A percentile compares a stretch with the other conserved stretches of the same genome.
Evolutionary conservation across 2,888 invertebrate genomes (phyloP).

Genomic region (Drosophila pseudotakahashii): DNA sequence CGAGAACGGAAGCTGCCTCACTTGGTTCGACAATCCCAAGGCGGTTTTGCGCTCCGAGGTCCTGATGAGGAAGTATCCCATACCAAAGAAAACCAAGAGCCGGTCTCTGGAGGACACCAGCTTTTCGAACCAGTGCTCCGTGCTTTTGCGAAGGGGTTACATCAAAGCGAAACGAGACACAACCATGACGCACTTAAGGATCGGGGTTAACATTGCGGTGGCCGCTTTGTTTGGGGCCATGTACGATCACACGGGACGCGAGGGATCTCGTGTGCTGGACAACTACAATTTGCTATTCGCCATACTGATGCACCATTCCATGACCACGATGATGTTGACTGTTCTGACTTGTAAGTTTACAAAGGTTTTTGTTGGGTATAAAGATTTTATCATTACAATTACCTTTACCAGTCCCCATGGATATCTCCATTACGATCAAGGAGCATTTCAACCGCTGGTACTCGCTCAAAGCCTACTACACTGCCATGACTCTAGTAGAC

Average conservation of each 20-base stretch:
- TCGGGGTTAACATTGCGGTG: conserved; percentile 90
- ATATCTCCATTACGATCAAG: conserved; percentile 92
- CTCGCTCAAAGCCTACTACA: conserved; percentile 92
- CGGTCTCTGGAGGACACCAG: conserved; percentile 88
- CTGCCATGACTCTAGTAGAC: conserved; percentile 90
- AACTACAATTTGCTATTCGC: conserved; percentile 96
- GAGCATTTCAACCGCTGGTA: conserved; percentile 96
- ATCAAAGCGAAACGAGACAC: conserved; percentile 90
- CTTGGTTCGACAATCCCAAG: conserved; percentile 88
- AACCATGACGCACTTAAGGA: conserved; percentile 90
- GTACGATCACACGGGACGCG: conserved; percentile 90
- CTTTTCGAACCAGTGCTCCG: conserved; percentile 88
- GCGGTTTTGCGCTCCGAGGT: conserved; percentile 86
- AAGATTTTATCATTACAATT: background rate
- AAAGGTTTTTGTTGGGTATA: too few species aligned
- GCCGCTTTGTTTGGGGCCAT: conserved; percentile 91
- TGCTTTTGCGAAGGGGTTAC: conserved; percentile 89
- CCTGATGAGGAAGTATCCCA: conserved; percentile 86
- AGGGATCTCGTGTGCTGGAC: conserved; percentile 91
- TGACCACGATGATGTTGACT: conserved; percentile 96
- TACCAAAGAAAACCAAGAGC: conserved; percentile 85
- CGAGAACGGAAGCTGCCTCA: conserved; percentile 88
- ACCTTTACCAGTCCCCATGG: conserved; percentile 86
- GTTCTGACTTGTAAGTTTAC: conserved; percentile 91
- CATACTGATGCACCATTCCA: conserved; percentile 96